phyloP scores from a whole-genome alignment of 1,140 invertebrate species.

The Aphelenchoides avenae region DNA sequence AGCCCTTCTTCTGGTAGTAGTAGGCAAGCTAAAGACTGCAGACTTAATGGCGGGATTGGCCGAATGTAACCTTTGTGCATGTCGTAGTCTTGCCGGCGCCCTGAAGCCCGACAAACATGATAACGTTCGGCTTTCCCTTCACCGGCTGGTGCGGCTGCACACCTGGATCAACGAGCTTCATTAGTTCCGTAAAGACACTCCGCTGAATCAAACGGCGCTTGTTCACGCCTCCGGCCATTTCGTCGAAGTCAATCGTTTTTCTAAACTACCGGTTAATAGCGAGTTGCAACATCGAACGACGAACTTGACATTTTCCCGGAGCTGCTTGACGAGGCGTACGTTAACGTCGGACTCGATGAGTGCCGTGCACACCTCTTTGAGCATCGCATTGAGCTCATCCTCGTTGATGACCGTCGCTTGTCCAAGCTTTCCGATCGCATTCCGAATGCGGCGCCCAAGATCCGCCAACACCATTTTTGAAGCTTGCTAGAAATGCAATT shows the following conservation, averaged over 20 bases:
- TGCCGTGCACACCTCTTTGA: constrained; percentile 84
- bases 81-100: constrained; percentile 99
- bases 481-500: neutral
- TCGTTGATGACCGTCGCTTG: constrained; percentile 98
- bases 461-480: constrained; percentile 96
- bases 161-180: constrained; percentile 95
- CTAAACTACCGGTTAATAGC: constrained; percentile 15
- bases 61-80: constrained; percentile 88
- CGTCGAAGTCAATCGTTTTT: constrained; percentile 76
- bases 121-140: constrained; percentile 90
- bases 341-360: constrained; percentile 98
- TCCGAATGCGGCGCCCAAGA: constrained; percentile 97
- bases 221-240: constrained; percentile 97
- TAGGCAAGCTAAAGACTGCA: constrained; percentile 74
- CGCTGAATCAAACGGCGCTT: constrained; percentile 97
- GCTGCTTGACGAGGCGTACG: constrained; percentile 87
- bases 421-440: constrained; percentile 89
- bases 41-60: neutral
- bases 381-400: constrained; percentile 90
- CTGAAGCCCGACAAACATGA: constrained; percentile 98
- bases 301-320: constrained; percentile 92
- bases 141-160: constrained; percentile 92
- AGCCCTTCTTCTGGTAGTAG: constrained; percentile 92
- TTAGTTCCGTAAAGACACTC: constrained; percentile 95
- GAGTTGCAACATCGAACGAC: constrained; percentile 11